Percentiles rank a stretch among this genome's conserved stretches.
phyloP scores from a whole-genome alignment of 2,113 vertebrate genomes.

The Gila orcuttii region DNA sequence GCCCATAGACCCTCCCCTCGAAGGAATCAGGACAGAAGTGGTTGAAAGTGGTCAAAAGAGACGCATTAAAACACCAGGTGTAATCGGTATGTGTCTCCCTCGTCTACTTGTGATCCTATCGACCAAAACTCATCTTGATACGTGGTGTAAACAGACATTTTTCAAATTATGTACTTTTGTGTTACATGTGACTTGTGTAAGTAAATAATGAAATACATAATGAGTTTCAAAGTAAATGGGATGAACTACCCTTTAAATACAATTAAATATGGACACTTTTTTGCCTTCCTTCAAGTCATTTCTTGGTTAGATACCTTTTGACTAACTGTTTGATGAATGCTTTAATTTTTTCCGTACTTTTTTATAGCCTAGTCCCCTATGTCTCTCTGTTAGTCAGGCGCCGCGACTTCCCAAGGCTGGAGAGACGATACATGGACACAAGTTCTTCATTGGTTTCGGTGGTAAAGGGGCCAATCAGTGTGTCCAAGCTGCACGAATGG shows the following conservation, averaged over 20 bases:
- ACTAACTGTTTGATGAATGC: too few relatives aligned
- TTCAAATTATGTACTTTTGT: not conserved
- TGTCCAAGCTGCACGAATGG: slow-evolving; percentile 90
- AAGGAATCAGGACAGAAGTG: too few relatives aligned
- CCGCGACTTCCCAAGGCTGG: slow-evolving; percentile 89
- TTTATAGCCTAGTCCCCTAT: slow-evolving; percentile 29
- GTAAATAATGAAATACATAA: not conserved
- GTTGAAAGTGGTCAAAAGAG: too few relatives aligned
- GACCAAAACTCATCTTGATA: too few relatives aligned
- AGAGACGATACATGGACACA: slow-evolving; percentile 93
- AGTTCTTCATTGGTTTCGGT: slow-evolving; percentile 94
- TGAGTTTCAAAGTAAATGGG: too few relatives aligned
- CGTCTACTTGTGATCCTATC: too few relatives aligned
- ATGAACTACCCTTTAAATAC: too few relatives aligned
- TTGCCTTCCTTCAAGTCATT: too few relatives aligned
- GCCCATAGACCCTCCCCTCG: too few relatives aligned
- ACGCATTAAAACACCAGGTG: too few relatives aligned
- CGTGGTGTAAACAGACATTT: not conserved
- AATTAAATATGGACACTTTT: not conserved
- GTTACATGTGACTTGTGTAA: not conserved
- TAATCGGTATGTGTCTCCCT: too few relatives aligned
- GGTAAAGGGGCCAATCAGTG: slow-evolving; percentile 99
- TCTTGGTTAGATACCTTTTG: too few relatives aligned
- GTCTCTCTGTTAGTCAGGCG: slow-evolving; percentile 80
- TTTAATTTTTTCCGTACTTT: not conserved